Conservation (phyloP, 2,113 vertebrate species). For the Mesitornis unicolor region DNA sequence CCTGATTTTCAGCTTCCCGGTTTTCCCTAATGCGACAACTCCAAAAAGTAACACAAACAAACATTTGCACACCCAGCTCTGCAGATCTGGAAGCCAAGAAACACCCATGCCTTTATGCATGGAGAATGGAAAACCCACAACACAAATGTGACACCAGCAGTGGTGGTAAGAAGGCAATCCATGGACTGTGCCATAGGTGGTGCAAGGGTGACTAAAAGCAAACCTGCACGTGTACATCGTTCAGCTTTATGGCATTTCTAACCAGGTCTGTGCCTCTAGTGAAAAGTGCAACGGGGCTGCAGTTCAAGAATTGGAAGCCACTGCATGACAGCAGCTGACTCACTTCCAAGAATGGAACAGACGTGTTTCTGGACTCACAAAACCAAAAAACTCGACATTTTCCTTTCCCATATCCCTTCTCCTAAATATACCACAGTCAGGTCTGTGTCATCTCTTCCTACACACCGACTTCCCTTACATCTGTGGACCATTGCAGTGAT, state of each 20-base stretch:
- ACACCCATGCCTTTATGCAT: rapidly evolving
- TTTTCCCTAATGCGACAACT: background rate
- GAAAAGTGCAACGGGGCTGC: background rate
- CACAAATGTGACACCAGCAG: background rate
- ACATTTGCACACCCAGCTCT: background rate
- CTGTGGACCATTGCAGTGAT: background rate
- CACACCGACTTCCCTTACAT: background rate
- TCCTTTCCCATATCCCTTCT: background rate
- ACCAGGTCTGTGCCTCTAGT: background rate
- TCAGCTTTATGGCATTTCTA: background rate
- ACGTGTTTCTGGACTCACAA: background rate
- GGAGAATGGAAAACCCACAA: background rate
- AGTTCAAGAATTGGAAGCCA: background rate
- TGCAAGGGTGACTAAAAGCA: background rate
- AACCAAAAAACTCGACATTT: background rate
- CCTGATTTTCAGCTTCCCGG: background rate
- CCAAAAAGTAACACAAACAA: background rate
- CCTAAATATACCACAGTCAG: background rate
- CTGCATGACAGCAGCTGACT: background rate
- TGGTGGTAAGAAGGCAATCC: background rate
- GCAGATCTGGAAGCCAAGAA: background rate
- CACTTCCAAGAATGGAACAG: background rate
- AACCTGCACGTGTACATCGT: rapidly evolving
- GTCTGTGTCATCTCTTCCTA: background rate
- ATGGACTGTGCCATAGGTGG: rapidly evolving